Evolutionary conservation across 1,140 invertebrate genomes (phyloP), one percentile per base, ranked within the genome.

Genomic region (Orussus abietinus): DNA sequence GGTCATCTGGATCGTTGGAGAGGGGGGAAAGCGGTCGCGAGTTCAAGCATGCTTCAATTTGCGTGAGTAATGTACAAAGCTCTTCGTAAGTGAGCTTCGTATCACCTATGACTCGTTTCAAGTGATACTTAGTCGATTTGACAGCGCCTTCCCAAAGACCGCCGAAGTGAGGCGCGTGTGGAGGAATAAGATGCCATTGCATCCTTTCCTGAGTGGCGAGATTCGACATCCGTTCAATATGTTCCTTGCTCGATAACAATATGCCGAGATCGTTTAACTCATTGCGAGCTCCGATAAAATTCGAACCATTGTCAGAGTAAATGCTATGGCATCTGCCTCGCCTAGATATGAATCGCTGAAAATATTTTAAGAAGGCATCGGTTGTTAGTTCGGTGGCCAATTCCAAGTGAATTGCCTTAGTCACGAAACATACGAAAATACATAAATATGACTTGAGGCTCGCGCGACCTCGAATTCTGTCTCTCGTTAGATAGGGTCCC

Each of bases 291-390:
- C 59, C 59, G 4, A 55, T 48, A 45, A 69, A 66, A 44, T 58
- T 64, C 4, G 50, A 64, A n/a, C 54, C 67, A 40, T 55, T 53
- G 39, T 70, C 62, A 19, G 43, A 57, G 25, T 47, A 57, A 5
- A 72, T 40, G 15, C 46, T n/a, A 5, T 25, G n/a, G 11, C 55
- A 44, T 25, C 35, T 36, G 12, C 64, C 62, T 32, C 64, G 21
- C 21, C 59, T 18, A 28, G 52, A n/a, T n/a, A 56, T 48, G 40
- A 71, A 72, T 28, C 60, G 34, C 19, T 37, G 34, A 5, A 71
- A 54, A 12, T 53, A 43, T 29, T 47, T 34, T 3, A 69, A 10
- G 39, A 69, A 62, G 6, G 43, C 28, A 6, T 25, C 22, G 6
- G 38, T 42, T 2, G 45, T 39, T 21, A 49, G 28, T 20, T 55